Percentiles rank a stretch among this genome's conserved stretches.
Conservation (phyloP, 1,140 invertebrate genomes). For the Atta colombica region DNA sequence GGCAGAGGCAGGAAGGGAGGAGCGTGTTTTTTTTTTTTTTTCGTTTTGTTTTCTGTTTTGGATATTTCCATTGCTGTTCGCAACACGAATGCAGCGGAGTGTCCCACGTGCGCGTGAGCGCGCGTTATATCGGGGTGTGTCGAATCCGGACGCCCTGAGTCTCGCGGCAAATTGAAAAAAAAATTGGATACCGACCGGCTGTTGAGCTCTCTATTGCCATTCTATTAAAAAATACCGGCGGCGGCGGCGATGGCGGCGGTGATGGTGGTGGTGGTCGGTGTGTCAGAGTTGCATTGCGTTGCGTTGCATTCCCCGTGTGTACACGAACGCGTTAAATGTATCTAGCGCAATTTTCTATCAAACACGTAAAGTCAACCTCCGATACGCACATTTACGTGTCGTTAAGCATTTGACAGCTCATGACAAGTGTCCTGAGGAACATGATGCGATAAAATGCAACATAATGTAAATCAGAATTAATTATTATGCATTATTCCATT, state of each 20-base stretch:
- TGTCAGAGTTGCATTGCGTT: constrained; percentile 16
- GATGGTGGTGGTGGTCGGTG: constrained; percentile 35
- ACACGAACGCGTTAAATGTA: constrained; percentile 27
- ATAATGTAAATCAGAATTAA: constrained; percentile 48
- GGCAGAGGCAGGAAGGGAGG: not conserved
- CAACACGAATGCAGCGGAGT: constrained; percentile 12
- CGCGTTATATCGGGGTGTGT: constrained; percentile 66
- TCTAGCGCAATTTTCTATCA: constrained; percentile 46
- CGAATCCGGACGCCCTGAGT: constrained; percentile 65
- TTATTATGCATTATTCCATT: constrained; percentile 45
- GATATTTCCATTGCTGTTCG: constrained; percentile 46
- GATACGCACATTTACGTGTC: constrained; percentile 50
- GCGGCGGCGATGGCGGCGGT: constrained; percentile 41
- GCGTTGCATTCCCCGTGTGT: constrained; percentile 13
- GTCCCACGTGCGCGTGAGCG: constrained; percentile 51
- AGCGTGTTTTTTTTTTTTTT: not conserved
- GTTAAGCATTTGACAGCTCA: constrained; percentile 65
- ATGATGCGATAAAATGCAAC: constrained; percentile 57
- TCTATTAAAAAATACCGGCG: constrained; percentile 79
- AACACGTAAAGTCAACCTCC: not conserved
- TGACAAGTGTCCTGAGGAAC: constrained; percentile 47
- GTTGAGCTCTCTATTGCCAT: constrained; percentile 74
- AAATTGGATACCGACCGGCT: constrained; percentile 71
- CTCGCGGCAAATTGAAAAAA: constrained; percentile 68
- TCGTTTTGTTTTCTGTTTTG: constrained; percentile 23